Evolutionary conservation across 2,888 invertebrate species (phyloP), one percentile per base, ranked within the genome.

Genomic region (Drosophila gaucha): DNA sequence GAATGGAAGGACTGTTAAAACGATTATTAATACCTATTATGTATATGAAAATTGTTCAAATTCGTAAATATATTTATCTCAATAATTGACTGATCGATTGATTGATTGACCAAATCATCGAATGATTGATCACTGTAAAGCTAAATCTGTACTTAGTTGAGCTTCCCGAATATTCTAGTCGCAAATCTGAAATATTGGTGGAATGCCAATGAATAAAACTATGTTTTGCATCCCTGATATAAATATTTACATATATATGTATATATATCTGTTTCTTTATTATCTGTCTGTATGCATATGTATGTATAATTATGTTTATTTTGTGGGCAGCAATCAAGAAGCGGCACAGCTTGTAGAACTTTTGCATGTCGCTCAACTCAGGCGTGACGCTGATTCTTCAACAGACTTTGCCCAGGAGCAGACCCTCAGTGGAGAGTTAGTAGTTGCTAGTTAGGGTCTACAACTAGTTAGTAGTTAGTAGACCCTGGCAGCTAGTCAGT

Each of bases 321-420:
- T 35, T 8, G 35, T 47, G 35, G 26, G 22, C 49, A 20, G 26
- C 66, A 59, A 72, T 59, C 55, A 59, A 50, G 30, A 22, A 50
- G 54, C 63, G 44, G 50, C 49, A 39, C 54, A 62, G 18, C 44
- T 64, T 49, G 56, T 39, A 69, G 64, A 74, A 69, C 60, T 52
- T 62, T 69, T 56, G 69, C 74, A 58, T 69, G 60, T 41, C 16
- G 35, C 41, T 62, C 65, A 69, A 58, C 73, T 74, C 70, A 74
- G 52, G 74, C 62, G 51, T 54, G 35, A 54, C 59, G 51, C 12
- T 52, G 18, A 49, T 60, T 44, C 52, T 54, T 50, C 10, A 41
- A 30, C 18, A 57, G 60, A 54, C 44, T 35, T 24, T 24, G 54
- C 26, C 12, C 39, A 58, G 33, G 26, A 22, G 22, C 30, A 5